Conservation (phyloP, 1,140 invertebrate species). For the Charaxes varanes region DNA sequence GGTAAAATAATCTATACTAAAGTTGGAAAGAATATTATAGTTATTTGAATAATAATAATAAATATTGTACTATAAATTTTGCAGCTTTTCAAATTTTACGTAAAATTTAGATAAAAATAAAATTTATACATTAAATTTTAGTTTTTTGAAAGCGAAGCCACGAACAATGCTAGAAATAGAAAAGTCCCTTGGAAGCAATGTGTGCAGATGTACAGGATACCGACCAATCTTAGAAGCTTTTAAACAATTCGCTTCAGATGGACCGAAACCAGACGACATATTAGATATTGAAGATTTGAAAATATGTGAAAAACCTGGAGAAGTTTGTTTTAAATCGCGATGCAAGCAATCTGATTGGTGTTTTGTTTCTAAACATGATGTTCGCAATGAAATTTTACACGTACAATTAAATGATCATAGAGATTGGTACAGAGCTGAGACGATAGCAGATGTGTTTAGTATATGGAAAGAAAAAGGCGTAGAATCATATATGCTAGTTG, state of each 20-base stretch:
- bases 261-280: conserved; percentile 18
- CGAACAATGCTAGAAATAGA: conserved; percentile 79
- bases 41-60: too few relatives aligned
- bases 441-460: conserved; percentile 32
- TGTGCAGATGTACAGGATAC: conserved; percentile 89
- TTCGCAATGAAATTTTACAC: conserved; percentile 29
- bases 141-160: conserved; percentile 17
- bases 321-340: conserved; percentile 45
- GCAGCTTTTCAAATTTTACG: too few relatives aligned
- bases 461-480: conserved; percentile 23
- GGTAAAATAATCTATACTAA: conserved; percentile 43
- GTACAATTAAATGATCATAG: conserved; percentile 40
- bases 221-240: conserved; percentile 86
- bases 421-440: conserved; percentile 37
- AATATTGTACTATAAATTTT: too few relatives aligned
- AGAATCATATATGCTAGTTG: conserved; percentile 70
- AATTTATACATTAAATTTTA: too few relatives aligned
- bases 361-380: conserved; percentile 29
- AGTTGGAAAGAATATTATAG: too few relatives aligned
- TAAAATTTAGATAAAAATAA: too few relatives aligned
- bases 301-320: conserved; percentile 30
- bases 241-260: conserved; percentile 76
- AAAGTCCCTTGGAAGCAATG: conserved; percentile 81
- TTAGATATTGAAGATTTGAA: conserved; percentile 46
- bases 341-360: conserved; percentile 44